Conservation (phyloP, 2,797 vertebrate species). For the Chelon labrosus region DNA sequence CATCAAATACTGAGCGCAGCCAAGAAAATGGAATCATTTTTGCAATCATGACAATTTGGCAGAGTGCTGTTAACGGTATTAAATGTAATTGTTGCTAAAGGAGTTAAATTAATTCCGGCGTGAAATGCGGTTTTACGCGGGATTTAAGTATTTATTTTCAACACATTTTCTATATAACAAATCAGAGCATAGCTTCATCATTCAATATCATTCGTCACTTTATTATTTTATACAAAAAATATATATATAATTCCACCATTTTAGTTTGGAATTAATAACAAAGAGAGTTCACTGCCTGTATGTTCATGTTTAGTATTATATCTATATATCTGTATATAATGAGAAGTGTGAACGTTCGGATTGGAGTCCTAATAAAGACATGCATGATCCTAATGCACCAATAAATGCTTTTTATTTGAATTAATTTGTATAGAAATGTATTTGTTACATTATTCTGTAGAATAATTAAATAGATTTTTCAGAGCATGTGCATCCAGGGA, state of each 20-base stretch:
- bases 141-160: conserved; percentile 25
- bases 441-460: conserved; percentile 15
- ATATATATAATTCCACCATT: background rate
- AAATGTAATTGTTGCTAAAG: conserved; percentile 93
- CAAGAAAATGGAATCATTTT: conserved; percentile 96
- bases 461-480: conserved; percentile 46
- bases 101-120: conserved; percentile 58
- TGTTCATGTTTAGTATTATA: conserved; percentile 13
- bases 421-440: conserved; percentile 9
- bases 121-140: conserved; percentile 53
- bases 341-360: conserved; percentile 17
- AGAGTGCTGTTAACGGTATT: conserved; percentile 97
- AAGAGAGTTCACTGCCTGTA: conserved; percentile 2
- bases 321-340: conserved; percentile 1
- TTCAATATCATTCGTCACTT: background rate
- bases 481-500: conserved; percentile 46
- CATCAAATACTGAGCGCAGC: conserved; percentile 93
- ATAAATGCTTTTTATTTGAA: conserved; percentile 2
- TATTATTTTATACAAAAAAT: background rate
- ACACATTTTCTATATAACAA: conserved; percentile 3
- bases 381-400: conserved; percentile 6
- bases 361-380: conserved; percentile 45
- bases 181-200: conserved; percentile 2
- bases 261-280: conserved; percentile 3
- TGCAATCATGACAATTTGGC: conserved; percentile 99